These are phyloP conservation scores for Kryptopterus vitreolus DNA, from an alignment of 2,797 vertebrate species.

Conservation along the genomic window DNA sequence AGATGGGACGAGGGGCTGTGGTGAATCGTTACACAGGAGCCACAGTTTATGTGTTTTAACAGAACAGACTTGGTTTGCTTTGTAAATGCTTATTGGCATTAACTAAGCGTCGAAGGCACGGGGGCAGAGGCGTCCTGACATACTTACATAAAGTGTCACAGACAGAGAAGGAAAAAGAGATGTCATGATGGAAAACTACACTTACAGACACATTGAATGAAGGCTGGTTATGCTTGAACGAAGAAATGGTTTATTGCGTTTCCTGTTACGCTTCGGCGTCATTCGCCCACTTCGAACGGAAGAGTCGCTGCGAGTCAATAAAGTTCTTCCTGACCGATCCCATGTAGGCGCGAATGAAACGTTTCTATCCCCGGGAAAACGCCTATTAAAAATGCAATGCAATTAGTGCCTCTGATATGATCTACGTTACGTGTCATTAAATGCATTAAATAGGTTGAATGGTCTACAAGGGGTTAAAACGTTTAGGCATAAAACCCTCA, in stretches of 20 bases:
- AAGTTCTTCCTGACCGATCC: not conserved
- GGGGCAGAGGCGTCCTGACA: not conserved
- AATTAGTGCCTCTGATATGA: too few relatives aligned
- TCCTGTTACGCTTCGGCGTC: not conserved
- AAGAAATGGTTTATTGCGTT: not conserved
- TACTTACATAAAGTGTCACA: not conserved
- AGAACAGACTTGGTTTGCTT: conserved; percentile 1
- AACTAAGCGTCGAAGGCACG: not conserved
- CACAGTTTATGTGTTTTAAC: not conserved
- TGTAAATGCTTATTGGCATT: not conserved
- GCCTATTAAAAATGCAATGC: too few relatives aligned
- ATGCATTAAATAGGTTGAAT: too few relatives aligned
- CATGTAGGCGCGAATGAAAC: not conserved
- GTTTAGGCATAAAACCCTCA: too few relatives aligned
- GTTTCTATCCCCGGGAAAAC: not conserved
- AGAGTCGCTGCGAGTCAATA: not conserved
- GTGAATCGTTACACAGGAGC: conserved; percentile 34
- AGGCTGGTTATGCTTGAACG: not conserved
- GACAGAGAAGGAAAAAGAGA: not conserved
- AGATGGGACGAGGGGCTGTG: conserved; percentile 61
- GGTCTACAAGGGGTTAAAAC: too few relatives aligned
- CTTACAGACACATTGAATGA: not conserved
- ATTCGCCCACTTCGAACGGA: not conserved
- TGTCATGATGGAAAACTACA: too few relatives aligned
- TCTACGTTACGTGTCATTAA: too few relatives aligned